These are phyloP conservation scores for Drosophila bipectinata DNA, from an alignment of 1,140 invertebrate species.

Conservation along the genomic window DNA sequence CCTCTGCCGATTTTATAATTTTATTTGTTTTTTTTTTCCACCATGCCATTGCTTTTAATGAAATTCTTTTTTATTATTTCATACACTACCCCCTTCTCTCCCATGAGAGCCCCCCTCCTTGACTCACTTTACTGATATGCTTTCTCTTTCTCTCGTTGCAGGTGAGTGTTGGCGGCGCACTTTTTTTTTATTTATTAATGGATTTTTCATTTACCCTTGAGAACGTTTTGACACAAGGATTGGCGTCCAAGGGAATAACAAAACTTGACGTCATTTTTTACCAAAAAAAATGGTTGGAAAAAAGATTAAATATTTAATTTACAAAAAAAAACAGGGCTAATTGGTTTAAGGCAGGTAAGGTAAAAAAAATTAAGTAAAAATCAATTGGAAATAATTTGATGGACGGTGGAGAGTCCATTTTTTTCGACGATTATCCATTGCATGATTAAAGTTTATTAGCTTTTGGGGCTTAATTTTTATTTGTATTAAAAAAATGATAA, in stretches of 20 bases:
- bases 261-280: slow-evolving; percentile 47
- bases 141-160: slow-evolving; percentile 51
- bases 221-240: slow-evolving; percentile 44
- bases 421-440: slow-evolving; percentile 15
- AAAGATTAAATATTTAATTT: neutral
- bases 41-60: slow-evolving; percentile 68
- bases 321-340: slow-evolving; percentile 1
- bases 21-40: slow-evolving; percentile 40
- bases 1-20: slow-evolving; percentile 34
- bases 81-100: neutral
- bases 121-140: slow-evolving; percentile 21
- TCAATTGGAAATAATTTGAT: slow-evolving; percentile 45
- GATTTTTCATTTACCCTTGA: slow-evolving; percentile 65
- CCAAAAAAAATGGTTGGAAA: slow-evolving; percentile 26
- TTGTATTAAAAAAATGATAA: neutral
- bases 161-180: slow-evolving; percentile 66
- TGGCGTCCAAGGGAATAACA: slow-evolving; percentile 33
- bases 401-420: neutral
- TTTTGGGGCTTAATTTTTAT: neutral
- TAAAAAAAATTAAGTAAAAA: slow-evolving; percentile 13
- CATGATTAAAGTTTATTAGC: slow-evolving; percentile 21
- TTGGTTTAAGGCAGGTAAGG: slow-evolving; percentile 4
- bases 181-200: slow-evolving; percentile 75
- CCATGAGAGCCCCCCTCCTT: slow-evolving; percentile 31
- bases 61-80: slow-evolving; percentile 37